Base-by-base conservation (phyloP, 2,888 invertebrate genomes). In the Pyrrhia umbra region DNA sequence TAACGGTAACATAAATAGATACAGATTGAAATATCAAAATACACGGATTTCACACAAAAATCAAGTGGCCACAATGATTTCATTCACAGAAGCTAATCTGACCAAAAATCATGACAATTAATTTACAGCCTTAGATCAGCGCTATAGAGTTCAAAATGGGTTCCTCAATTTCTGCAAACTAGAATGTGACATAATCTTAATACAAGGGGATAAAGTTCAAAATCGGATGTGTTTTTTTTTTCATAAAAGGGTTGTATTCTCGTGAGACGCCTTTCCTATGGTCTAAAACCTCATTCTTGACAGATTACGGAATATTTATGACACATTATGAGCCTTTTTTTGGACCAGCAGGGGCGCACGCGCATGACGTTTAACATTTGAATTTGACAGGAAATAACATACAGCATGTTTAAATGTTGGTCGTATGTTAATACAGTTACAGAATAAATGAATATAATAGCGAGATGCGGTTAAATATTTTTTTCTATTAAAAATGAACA, bases 281-380 rank as follows among this genome's bases (percentile, higher is more conserved):
- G 82, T 80, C 82, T 66, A 68, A 80, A 81, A 84, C 83, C 88
- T 86, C 82, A 83, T 87, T 86, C 84, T 87, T 89, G 87, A 88
- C 89, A 87, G 89, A 90, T 90, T 88, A 90, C 84, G 78, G 84
- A 83, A 91, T 89, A 91, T 92, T 92, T 92, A 91, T 86, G 90
- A 87, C 87, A 86, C 84, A 85, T 89, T 89, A 86, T 88, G 79
- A 54, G 63, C 61, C 81, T 78, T 85, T 87, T 84, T 84, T 83
- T 77, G 68, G 69, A 82, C 60, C 86, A 84, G 84, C 86, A 83
- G 87, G 86, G 86, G 85, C 72, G 79, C 78, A 75, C 6, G 74
- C 75, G 68, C 75, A 50, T 40, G 57, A 54, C 71, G 68, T 73
- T 81, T 68, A 76, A 78, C 75, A 77, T 82, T 84, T 80, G 65